Base-by-base conservation (phyloP, 2,113 vertebrate genomes). In the Pampusana beccarii region DNA sequence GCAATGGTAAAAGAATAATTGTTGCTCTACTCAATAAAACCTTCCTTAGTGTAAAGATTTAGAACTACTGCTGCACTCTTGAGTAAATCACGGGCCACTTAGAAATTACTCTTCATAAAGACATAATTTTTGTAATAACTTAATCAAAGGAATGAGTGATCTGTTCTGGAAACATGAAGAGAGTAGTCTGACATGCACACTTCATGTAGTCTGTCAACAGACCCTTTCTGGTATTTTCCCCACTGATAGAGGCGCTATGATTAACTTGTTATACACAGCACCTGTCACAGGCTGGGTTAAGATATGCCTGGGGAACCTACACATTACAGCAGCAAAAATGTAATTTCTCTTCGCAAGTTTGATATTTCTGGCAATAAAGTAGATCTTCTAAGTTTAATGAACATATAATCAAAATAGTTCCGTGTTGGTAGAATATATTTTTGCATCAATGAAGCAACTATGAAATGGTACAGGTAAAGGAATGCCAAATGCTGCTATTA, bases 401-500 rank as follows among this genome's bases (percentile, higher is more conserved):
- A 13, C 16, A n/a, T 56, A 20, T 25, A 79, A 40, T 15, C 15
- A 62, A 58, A 80, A 12, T 75, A 64, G 24, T 65, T 65, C 53
- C 29, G 10, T 33, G 34, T 93, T 92, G 64, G 57, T 88, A 58
- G 57, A 94, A 42, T 94, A 36, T 97, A 86, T 96, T 93, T 96
- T 85, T 95, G 62, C 93, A 86, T 72, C 89, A 93, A 69, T 87
- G 85, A 92, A 86, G 69, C 77, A 94, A 48, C 48, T 84, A 34
- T 66, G 53, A 93, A 93, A 87, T 92, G 38, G 61, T 95, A 72
- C 38, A 44, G 48, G 17, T 95, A 85, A 95, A 95, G 66, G 90
- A 91, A 80, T 90, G 70, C 88, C 54, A 89, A 92, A 81, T 92
- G 75, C 83, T 94, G 57, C 80, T 96, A 51, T 73, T 93, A 82